A percentile compares a stretch with the other conserved stretches of the same genome.
Conservation (phyloP, 1,140 invertebrate genomes). For the Hyles euphorbiae region DNA sequence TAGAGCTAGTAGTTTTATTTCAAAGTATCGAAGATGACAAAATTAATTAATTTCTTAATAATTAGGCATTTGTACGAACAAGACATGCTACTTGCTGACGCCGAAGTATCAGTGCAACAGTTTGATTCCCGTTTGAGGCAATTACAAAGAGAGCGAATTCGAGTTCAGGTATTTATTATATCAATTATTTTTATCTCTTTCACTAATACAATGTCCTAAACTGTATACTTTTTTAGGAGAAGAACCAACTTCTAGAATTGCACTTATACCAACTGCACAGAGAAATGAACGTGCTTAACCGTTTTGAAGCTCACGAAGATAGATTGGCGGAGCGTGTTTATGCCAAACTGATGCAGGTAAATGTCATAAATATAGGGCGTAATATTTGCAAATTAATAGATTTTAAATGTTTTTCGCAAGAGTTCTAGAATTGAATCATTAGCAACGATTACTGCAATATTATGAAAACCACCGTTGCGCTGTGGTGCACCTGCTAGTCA, state of each 20-base stretch:
- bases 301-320: slow-evolving; percentile 85
- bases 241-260: slow-evolving; percentile 79
- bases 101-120: slow-evolving; percentile 76
- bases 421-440: too few species aligned
- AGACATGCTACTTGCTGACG: slow-evolving; percentile 77
- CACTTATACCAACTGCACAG: slow-evolving; percentile 86
- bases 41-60: too few species aligned
- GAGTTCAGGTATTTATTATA: slow-evolving; percentile 69
- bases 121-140: slow-evolving; percentile 82
- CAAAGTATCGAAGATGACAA: too few species aligned
- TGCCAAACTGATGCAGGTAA: slow-evolving; percentile 77
- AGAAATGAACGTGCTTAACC: slow-evolving; percentile 85
- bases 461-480: too few species aligned
- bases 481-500: too few species aligned
- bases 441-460: too few species aligned
- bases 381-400: too few species aligned
- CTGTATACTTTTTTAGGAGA: slow-evolving; percentile 37
- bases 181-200: background rate
- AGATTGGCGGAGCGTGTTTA: slow-evolving; percentile 78
- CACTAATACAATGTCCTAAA: background rate
- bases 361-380: background rate
- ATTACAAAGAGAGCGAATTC: slow-evolving; percentile 78
- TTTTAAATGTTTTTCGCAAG: too few species aligned
- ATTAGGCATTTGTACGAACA: slow-evolving; percentile 77
- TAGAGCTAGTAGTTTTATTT: too few species aligned